Evolutionary conservation across 2,113 vertebrate genomes (phyloP).

Genomic region (Centrocercus urophasianus): DNA sequence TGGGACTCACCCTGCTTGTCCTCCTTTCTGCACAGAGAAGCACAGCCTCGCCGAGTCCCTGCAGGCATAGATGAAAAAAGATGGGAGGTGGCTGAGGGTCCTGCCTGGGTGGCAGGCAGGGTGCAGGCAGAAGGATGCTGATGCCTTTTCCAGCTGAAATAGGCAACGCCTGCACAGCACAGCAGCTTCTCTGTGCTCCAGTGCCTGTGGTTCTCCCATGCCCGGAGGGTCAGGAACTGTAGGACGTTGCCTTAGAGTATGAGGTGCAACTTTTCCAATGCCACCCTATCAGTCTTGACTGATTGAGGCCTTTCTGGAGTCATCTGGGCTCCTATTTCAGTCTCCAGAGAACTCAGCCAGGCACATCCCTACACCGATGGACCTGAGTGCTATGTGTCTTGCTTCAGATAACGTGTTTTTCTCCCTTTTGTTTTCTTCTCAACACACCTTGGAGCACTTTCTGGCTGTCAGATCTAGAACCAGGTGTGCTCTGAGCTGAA

Average conservation of each 20-base stretch:
- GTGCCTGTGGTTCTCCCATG: not conserved
- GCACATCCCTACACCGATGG: not conserved
- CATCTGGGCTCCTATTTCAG: not conserved
- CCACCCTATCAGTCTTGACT: not conserved
- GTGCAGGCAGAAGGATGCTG: not conserved
- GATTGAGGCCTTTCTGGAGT: not conserved
- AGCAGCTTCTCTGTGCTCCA: not conserved
- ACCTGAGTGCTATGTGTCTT: not conserved
- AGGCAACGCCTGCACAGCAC: not conserved
- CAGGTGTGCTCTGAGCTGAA: not conserved
- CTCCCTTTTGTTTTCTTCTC: not conserved
- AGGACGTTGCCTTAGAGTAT: not conserved
- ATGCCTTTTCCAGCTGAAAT: not conserved
- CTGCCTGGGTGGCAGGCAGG: not conserved
- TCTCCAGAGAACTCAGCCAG: not conserved
- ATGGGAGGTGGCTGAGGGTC: not conserved
- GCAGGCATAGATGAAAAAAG: not conserved
- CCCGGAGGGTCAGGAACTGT: not conserved
- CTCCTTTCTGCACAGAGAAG: not conserved
- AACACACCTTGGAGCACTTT: not conserved
- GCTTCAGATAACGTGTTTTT: not conserved
- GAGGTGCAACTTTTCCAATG: not conserved
- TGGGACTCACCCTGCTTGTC: not conserved
- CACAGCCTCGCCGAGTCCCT: constrained; percentile 26
- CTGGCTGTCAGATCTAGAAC: not conserved